Evolutionary conservation across 2,113 vertebrate genomes (phyloP), one percentile per base, ranked within the genome.

Genomic region (Larimichthys crocea): DNA sequence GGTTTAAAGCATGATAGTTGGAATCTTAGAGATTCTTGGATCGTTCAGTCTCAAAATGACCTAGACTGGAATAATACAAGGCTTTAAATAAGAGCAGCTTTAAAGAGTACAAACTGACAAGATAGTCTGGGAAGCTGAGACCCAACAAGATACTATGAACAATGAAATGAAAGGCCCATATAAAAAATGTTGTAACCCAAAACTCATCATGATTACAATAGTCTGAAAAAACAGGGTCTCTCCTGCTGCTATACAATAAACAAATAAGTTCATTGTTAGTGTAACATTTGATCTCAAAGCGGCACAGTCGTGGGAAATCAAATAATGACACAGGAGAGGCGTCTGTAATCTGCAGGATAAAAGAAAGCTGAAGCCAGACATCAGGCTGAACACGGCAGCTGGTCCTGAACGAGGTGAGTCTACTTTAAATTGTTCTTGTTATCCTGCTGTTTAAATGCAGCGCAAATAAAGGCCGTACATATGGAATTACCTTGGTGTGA

Each of bases 371-470:
- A 48, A 10, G 0, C 4, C 14, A 14, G n/a, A 2, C 46, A 3
- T 12, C 6, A 35, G 26, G 10, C 22, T n/a, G 44, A 19, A 7
- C 50, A 49, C 70, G 40, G 10, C 40, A 42, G 31, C 50, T 64
- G 62, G 22, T 63, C 74, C 64, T 15, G 2, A 9, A 31, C 15
- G 19, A 69, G 71, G 79, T 82, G 48, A 74, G 63, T 68, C 22
- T 17, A 0, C n/a, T 44, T 11, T 40, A 7, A 46, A n/a, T 2
- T 35, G 4, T n/a, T 26, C 11, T 15, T n/a, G 1, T 62, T n/a
- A 22, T 22, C 11, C 2, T 19, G 53, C 16, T 11, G 10, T 42
- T 60, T 35, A 3, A 22, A 15, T 64, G 10, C 11, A 63, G 31
- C 12, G 10, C 20, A 4, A 19, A 5, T 5, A 61, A 20, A n/a